These are phyloP conservation scores for Triplophysa dalaica DNA, from an alignment of 2,113 vertebrate species.

Conservation along the genomic window DNA sequence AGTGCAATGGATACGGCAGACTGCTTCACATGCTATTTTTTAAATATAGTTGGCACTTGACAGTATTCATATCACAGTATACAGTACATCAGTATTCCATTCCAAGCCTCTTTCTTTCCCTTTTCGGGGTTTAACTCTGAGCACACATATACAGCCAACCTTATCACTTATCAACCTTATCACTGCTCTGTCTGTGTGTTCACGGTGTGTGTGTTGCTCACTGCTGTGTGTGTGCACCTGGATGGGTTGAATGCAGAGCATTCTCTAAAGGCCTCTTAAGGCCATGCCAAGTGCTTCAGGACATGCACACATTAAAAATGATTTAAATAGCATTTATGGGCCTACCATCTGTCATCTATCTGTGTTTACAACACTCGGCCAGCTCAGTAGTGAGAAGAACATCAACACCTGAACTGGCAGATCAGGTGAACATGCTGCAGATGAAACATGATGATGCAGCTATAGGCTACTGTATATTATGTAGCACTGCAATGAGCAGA, in stretches of 20 bases:
- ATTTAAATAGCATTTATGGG: neutral
- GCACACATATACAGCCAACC: neutral
- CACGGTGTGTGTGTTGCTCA: too few relatives aligned
- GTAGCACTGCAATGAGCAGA: slow-evolving; percentile 15
- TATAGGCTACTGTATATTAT: neutral
- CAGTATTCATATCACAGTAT: neutral
- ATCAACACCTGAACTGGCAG: neutral
- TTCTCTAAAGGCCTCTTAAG: neutral
- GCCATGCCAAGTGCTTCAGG: neutral
- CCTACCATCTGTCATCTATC: neutral
- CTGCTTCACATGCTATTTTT: neutral
- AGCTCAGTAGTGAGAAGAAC: neutral
- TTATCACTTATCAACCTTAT: neutral
- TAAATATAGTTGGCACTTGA: neutral
- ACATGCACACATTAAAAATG: neutral
- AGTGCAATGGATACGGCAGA: neutral
- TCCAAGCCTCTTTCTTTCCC: neutral
- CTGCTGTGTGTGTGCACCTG: too few relatives aligned
- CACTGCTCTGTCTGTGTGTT: too few relatives aligned
- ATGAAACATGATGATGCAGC: slow-evolving; percentile 34
- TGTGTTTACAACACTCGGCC: neutral
- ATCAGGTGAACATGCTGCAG: slow-evolving; percentile 10
- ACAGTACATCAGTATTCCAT: neutral
- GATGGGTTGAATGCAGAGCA: neutral
- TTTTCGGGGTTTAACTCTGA: neutral